Conservation (phyloP, 92 coral and sea anemone species). For the Hydrozoanthus gracilis region DNA sequence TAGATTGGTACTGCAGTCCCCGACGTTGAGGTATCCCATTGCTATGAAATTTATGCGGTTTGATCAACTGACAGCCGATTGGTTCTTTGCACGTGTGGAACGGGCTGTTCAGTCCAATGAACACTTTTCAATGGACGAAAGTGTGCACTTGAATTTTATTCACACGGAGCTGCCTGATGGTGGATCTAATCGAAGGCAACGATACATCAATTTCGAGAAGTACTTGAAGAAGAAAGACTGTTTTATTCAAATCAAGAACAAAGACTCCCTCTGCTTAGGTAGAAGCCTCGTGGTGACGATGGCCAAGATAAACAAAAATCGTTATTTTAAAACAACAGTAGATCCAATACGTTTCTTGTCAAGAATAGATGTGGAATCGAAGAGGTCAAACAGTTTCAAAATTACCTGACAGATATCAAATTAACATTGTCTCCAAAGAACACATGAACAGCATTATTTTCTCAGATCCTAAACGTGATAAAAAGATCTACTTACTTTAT, state of each 20-base stretch:
- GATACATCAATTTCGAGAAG: slow-evolving; percentile 9
- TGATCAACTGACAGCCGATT: slow-evolving; percentile 33
- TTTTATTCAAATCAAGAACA: slow-evolving; percentile 47
- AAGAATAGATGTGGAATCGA: slow-evolving; percentile 45
- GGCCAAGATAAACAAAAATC: slow-evolving; percentile 46
- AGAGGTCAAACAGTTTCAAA: slow-evolving; percentile 52
- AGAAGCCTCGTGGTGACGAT: slow-evolving; percentile 58
- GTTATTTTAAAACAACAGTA: background rate
- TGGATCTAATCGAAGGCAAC: slow-evolving; percentile 7
- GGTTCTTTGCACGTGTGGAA: slow-evolving; percentile 33
- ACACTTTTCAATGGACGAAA: slow-evolving; percentile 29
- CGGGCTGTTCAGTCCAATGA: slow-evolving; percentile 39
- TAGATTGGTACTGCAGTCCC: background rate
- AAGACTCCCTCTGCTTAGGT: slow-evolving; percentile 58
- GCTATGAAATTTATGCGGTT: slow-evolving; percentile 37
- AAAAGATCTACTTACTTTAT: slow-evolving; percentile 43
- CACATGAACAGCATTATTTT: no score
- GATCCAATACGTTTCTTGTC: background rate
- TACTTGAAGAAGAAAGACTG: background rate
- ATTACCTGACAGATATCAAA: slow-evolving; percentile 43
- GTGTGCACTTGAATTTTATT: slow-evolving; percentile 30
- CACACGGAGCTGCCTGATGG: slow-evolving; percentile 42
- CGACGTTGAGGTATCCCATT: background rate
- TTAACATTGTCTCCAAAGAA: slow-evolving; percentile 30
- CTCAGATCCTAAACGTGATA: no score